These are phyloP conservation scores for Charina bottae DNA, from an alignment of 2,113 vertebrate genomes.

Conservation along the genomic window DNA sequence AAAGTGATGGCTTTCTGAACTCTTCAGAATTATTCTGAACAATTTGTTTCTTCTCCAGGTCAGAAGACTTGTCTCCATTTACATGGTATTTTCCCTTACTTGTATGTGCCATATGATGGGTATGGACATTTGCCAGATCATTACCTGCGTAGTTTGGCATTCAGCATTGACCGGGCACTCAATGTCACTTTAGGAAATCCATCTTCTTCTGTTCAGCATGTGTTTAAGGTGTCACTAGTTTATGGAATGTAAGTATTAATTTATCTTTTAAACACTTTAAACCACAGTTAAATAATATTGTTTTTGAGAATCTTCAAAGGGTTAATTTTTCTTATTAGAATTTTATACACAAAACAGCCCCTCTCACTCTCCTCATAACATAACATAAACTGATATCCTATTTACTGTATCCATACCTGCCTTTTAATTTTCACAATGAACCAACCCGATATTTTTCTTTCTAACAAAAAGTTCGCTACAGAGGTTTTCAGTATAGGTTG, in stretches of 20 bases:
- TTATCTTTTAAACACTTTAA: slow-evolving; percentile 10
- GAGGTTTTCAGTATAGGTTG: background rate
- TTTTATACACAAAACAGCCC: background rate
- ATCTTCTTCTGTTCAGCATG: slow-evolving; percentile 86
- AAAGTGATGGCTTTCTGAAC: background rate
- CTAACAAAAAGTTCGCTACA: background rate
- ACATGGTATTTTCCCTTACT: slow-evolving; percentile 94
- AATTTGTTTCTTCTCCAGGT: slow-evolving; percentile 76
- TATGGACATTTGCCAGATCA: slow-evolving; percentile 83
- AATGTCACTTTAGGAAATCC: slow-evolving; percentile 96
- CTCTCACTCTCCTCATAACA: background rate
- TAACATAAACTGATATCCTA: background rate
- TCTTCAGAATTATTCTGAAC: background rate
- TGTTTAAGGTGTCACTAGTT: slow-evolving; percentile 95
- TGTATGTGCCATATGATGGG: slow-evolving; percentile 93
- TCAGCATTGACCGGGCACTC: slow-evolving; percentile 96
- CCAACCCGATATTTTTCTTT: background rate
- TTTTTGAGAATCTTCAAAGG: background rate
- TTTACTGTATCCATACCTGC: background rate
- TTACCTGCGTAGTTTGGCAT: slow-evolving; percentile 92
- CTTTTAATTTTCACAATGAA: background rate
- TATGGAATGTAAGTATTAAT: slow-evolving; percentile 92
- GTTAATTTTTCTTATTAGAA: background rate
- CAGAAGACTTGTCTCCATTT: slow-evolving; percentile 98
- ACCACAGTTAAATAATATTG: background rate